Evolutionary conservation across 2,888 invertebrate species (phyloP).

Genomic region (Cotesia congregata): DNA sequence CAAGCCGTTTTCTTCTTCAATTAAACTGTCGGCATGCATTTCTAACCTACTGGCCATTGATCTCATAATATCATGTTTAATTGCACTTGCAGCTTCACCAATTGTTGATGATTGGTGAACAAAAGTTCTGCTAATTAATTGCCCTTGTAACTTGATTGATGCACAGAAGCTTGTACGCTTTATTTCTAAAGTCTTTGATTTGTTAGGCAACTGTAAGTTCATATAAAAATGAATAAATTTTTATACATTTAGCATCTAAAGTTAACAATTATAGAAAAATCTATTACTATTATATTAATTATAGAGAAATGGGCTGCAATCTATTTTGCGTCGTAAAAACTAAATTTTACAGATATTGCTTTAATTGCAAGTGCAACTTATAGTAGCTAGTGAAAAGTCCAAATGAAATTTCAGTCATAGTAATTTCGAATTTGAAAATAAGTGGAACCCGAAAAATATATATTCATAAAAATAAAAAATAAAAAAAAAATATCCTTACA

Average conservation of each 20-base stretch:
- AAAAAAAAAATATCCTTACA: slow-evolving; percentile 72
- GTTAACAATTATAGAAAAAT: no score
- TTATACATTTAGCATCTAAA: no score
- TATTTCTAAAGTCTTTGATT: slow-evolving; percentile 45
- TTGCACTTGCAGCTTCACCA: slow-evolving; percentile 79
- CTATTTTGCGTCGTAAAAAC: no score
- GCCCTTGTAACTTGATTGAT: slow-evolving; percentile 81
- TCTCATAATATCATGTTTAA: slow-evolving; percentile 87
- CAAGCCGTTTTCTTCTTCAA: slow-evolving; percentile 82
- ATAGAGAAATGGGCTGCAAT: no score
- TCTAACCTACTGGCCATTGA: slow-evolving; percentile 89
- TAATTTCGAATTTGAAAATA: no score
- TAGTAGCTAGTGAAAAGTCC: no score
- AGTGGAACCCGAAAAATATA: no score
- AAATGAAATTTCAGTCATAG: no score
- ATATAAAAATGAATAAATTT: slow-evolving; percentile 46
- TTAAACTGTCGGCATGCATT: slow-evolving; percentile 93
- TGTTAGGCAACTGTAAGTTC: slow-evolving; percentile 41
- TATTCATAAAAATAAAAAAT: background rate
- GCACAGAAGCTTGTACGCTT: slow-evolving; percentile 72
- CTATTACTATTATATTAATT: no score
- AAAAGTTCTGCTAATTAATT: slow-evolving; percentile 82
- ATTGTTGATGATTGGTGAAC: slow-evolving; percentile 83
- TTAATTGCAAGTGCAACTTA: no score
- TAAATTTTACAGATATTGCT: no score